Conservation (phyloP, 2,888 invertebrate species). For the Ommatoiulus sabulosus region DNA sequence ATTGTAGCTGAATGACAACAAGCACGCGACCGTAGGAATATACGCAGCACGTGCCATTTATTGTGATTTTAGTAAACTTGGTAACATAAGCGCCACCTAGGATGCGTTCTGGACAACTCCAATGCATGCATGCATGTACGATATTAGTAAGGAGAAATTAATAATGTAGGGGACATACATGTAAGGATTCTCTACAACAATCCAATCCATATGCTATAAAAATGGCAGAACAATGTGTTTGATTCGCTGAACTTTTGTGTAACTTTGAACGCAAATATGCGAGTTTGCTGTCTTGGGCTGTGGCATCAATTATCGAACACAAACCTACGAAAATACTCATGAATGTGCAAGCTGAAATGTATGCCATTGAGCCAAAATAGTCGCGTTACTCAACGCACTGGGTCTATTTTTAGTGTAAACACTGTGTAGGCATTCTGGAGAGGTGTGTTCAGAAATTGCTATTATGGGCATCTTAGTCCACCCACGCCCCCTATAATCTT, state of each 20-base stretch:
- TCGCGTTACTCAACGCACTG: neutral
- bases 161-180: too few relatives aligned
- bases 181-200: too few relatives aligned
- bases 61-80: too few relatives aligned
- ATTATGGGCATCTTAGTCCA: constrained; percentile 33
- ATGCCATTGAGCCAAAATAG: constrained; percentile 18
- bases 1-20: too few relatives aligned
- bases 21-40: too few relatives aligned
- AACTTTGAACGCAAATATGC: neutral
- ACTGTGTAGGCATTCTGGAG: neutral
- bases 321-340: constrained; percentile 13
- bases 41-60: too few relatives aligned
- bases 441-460: constrained; percentile 30
- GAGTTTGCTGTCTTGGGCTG: neutral
- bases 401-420: constrained; percentile 18
- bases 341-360: constrained; percentile 10
- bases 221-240: too few relatives aligned
- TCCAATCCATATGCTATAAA: too few relatives aligned
- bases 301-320: neutral
- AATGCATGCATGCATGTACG: too few relatives aligned
- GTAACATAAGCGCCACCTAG: too few relatives aligned
- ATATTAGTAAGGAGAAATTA: too few relatives aligned
- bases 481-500: neutral
- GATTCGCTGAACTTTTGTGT: neutral
- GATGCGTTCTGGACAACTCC: too few relatives aligned